Evolutionary conservation across 2,888 invertebrate species (phyloP), one percentile per base, ranked within the genome.

Genomic region (Sylvicola cinctus): DNA sequence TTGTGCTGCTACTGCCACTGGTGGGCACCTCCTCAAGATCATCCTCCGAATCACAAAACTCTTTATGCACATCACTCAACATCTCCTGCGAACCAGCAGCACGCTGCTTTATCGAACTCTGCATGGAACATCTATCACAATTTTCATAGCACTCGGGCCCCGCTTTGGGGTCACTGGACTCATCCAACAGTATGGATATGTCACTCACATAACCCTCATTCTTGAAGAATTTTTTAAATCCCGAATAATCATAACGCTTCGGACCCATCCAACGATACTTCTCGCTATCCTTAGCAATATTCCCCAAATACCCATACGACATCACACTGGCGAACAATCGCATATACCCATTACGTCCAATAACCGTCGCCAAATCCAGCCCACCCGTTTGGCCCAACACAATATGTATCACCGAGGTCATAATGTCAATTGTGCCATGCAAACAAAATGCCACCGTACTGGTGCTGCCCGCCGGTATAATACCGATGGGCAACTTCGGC

Each of bases 201-300:
- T 74, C 73, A 0, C 70, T 71, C 39, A 68, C 63, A 46, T 74
- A 74, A 12, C 72, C 69, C 28, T 63, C 64, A 46, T 74, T 74
- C 10, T 58, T 54, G 8, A 74, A 47, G 30, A 74, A 63, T 42
- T 70, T 69, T 49, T 70, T 72, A 42, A 73, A 66, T 13, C 72
- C 81, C 35, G 76, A 70, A 54, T 74, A 76, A 46, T 79, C 76
- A 49, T 87, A 87, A 41, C 85, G 62, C 41, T 69, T 68, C 12
- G 85, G 83, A 27, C 87, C 87, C 74, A 87, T 75, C 77, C 81
- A 84, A 30, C 85, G 63, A 45, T 77, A 72, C 39, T 70, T 68
- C 46, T 85, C 84, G 48, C 83, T 83, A 45, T 79, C 75, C 38
- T 68, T 63, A 14, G 83, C 66, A 26, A 80, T 71, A 55, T 87